Conservation (phyloP, 1,140 invertebrate species). For the Leptopilina clavipes region DNA sequence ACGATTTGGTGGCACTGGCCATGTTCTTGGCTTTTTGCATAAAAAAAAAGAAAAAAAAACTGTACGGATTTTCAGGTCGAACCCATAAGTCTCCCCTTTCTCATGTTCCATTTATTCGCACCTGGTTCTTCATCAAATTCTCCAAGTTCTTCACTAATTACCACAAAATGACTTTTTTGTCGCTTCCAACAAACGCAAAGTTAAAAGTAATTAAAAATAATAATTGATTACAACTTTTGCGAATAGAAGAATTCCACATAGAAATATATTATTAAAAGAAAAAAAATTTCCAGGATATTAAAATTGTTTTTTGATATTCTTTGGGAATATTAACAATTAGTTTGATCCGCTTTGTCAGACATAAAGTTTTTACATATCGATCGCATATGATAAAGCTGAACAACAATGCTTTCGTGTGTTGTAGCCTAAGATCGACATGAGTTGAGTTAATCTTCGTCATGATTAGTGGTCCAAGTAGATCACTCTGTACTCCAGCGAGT, state of each 20-base stretch:
- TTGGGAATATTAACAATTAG: not conserved
- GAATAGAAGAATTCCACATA: too few relatives aligned
- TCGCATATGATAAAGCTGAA: not conserved
- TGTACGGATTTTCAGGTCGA: conserved; percentile 19
- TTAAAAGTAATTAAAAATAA: not conserved
- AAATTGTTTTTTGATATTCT: not conserved
- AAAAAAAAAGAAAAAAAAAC: not conserved
- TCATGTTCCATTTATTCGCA: not conserved
- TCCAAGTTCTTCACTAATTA: not conserved
- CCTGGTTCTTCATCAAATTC: conserved; percentile 22
- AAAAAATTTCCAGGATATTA: too few relatives aligned
- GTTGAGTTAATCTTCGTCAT: conserved; percentile 29
- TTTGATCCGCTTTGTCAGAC: not conserved
- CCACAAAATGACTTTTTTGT: not conserved
- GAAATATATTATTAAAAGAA: too few relatives aligned
- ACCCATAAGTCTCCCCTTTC: conserved; percentile 20
- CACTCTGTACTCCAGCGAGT: conserved; percentile 20
- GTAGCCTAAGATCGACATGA: conserved; percentile 22
- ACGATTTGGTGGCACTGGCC: conserved; percentile 20
- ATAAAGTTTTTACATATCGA: not conserved
- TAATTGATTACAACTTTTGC: too few relatives aligned
- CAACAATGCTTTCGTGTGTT: conserved; percentile 3
- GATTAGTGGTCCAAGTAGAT: conserved; percentile 26
- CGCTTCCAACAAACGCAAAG: not conserved
- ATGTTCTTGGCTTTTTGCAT: conserved; percentile 11